Base-by-base conservation (phyloP, 2,888 invertebrate species). In the Spodoptera exigua region DNA sequence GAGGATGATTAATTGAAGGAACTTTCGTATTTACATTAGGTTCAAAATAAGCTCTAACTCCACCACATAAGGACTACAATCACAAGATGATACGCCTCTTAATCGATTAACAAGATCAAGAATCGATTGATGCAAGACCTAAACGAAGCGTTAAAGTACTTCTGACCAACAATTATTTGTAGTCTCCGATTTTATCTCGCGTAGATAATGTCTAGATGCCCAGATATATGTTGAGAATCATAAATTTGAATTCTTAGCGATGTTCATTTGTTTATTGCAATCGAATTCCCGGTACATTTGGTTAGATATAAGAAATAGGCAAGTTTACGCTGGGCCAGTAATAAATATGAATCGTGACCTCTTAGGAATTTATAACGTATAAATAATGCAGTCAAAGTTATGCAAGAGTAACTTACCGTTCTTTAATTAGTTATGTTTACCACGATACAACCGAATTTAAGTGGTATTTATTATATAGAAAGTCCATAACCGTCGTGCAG, bases 401-500 rank as follows among this genome's bases (percentile, higher is more conserved):
- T 41, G 47, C 9, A 48, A 34, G 48, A 55, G 49, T 49, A 48
- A 53, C 53, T 56, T 37, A 53, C 61, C 17, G 43, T 57, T 64
- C 40, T 62, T 71, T 79, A 64, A 76, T 72, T 64, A 62, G 65
- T 61, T 62, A 69, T 61, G 62, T 68, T 71, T 61, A 73, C 61
- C 56, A 64, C 45, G 51, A 67, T 61, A 66, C 59, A 63, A 59
- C 59, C 59, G 48, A 32, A 55, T 70, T 84, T 83, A 81, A 81
- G 76, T 82, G 78, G 78, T 73, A 82, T 82, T 84, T 63, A 63
- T 63, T 68, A 36, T 60, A 88, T 84, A 82, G 80, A 85, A 86
- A 88, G 79, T 81, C 81, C 75, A 83, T 84, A 85, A 83, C 77
- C 76, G 81, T 78, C 75, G 67, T 54, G 74, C 76, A 82, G 77